Conservation (phyloP, 1,140 invertebrate genomes). For the Pemphigus obesinymphae region DNA sequence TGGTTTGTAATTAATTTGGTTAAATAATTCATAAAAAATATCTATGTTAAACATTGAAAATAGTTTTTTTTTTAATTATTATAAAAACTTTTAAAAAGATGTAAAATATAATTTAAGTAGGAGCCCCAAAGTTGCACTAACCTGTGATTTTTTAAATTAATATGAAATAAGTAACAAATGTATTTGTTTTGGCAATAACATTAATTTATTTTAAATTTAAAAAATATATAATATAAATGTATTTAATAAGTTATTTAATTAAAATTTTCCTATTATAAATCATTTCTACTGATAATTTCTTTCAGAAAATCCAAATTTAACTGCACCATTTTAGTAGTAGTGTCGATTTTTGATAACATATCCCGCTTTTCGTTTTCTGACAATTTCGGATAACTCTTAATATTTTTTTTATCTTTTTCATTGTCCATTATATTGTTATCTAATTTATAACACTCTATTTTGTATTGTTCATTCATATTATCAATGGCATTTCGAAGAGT, state of each 20-base stretch:
- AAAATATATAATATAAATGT: neutral
- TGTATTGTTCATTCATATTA: neutral
- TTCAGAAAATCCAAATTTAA: neutral
- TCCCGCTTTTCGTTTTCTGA: neutral
- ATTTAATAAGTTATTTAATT: too few species aligned
- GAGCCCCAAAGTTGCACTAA: too few species aligned
- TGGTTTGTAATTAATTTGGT: too few species aligned
- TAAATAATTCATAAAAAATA: too few species aligned
- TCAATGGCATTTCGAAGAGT: neutral
- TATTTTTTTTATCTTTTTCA: neutral
- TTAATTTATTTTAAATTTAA: neutral
- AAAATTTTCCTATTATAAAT: too few species aligned
- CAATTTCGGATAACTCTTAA: neutral
- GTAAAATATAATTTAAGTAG: too few species aligned
- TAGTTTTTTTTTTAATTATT: too few species aligned
- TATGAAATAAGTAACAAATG: neutral
- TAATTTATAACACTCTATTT: neutral
- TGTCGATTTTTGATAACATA: neutral
- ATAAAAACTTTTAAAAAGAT: too few species aligned
- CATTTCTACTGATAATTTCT: neutral
- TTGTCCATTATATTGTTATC: neutral
- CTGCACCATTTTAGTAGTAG: neutral
- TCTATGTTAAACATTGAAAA: too few species aligned
- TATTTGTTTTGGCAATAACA: neutral
- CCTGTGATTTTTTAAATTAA: too few species aligned